Evolutionary conservation across 2,797 vertebrate species (phyloP).

Genomic region (Neosilurus hyrtlii): DNA sequence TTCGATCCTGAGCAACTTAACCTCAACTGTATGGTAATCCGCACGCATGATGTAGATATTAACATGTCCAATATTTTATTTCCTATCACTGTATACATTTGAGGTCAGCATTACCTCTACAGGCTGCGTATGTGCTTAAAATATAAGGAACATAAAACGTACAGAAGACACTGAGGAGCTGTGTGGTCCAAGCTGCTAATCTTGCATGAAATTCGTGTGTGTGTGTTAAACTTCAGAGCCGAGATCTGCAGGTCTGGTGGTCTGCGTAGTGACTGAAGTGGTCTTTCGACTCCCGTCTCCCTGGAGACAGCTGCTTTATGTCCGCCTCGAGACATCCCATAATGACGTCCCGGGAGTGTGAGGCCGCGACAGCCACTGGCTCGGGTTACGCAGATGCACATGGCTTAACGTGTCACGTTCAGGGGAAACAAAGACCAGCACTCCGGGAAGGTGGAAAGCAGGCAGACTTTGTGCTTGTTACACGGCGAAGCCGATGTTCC

Average conservation of each 20-base stretch:
- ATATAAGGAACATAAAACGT: not conserved
- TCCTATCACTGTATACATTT: not conserved
- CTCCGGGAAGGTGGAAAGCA: constrained; percentile 24
- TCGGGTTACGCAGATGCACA: constrained; percentile 36
- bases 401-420: not conserved
- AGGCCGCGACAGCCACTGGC: constrained; percentile 26
- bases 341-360: constrained; percentile 66
- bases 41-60: no score
- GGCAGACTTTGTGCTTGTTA: constrained; percentile 4
- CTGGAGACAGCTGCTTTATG: constrained; percentile 59
- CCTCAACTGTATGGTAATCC: no score
- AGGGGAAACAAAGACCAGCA: constrained; percentile 10
- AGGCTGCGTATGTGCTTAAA: not conserved
- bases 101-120: not conserved
- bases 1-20: no score
- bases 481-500: not conserved
- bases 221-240: constrained; percentile 51
- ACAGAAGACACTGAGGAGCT: constrained; percentile 7
- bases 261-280: constrained; percentile 60
- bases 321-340: constrained; percentile 60
- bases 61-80: not conserved
- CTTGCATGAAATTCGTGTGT: constrained; percentile 14
- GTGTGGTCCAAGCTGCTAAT: constrained; percentile 1
- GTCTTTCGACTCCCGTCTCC: constrained; percentile 52
- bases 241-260: constrained; percentile 66